Percentiles rank a stretch among this genome's conserved stretches.
Conservation (phyloP, 1,140 invertebrate species). For the Anoplophora glabripennis region DNA sequence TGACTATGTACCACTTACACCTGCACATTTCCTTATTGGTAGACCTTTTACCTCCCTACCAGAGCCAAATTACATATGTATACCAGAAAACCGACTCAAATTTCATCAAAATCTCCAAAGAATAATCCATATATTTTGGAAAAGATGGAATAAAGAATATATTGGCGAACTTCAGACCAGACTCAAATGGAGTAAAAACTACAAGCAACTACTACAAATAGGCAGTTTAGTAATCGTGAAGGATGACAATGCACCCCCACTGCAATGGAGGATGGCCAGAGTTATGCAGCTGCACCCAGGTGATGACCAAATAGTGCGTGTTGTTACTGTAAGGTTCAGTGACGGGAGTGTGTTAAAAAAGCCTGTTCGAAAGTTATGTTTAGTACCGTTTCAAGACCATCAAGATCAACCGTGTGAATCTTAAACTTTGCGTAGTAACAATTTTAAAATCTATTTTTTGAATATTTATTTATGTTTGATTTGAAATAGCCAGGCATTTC, state of each 20-base stretch:
- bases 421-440: no score
- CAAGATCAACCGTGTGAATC: no score
- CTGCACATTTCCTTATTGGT: slow-evolving; percentile 33
- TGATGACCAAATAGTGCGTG: slow-evolving; percentile 29
- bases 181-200: not conserved
- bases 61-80: slow-evolving; percentile 10
- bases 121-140: slow-evolving; percentile 35
- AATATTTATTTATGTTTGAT: no score
- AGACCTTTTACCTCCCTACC: slow-evolving; percentile 12
- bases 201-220: not conserved
- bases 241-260: not conserved
- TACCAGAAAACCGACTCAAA: slow-evolving; percentile 6
- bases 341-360: no score
- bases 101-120: slow-evolving; percentile 15
- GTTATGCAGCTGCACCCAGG: slow-evolving; percentile 33
- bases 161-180: slow-evolving; percentile 24
- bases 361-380: no score
- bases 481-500: no score
- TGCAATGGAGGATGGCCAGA: slow-evolving; percentile 37
- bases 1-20: slow-evolving; percentile 28
- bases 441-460: no score
- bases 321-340: slow-evolving; percentile 29
- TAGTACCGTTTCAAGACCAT: no score
- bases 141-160: slow-evolving; percentile 35
- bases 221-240: not conserved